Conservation (phyloP, 2,113 vertebrate species). For the Monopterus albus region DNA sequence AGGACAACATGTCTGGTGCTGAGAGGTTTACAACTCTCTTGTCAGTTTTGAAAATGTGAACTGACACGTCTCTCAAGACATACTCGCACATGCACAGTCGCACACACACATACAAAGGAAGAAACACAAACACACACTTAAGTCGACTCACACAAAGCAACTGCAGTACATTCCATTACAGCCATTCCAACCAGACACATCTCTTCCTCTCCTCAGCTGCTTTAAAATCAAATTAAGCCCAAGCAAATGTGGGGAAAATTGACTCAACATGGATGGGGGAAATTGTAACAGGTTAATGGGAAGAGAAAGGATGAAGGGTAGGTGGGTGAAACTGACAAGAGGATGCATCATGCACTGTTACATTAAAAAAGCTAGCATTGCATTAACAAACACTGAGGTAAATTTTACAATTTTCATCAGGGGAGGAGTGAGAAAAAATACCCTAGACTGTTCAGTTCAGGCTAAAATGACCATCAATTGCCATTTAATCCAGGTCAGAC, state of each 20-base stretch:
- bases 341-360: background rate
- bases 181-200: constrained; percentile 16
- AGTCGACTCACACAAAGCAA: background rate
- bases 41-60: constrained; percentile 29
- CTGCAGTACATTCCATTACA: constrained; percentile 22
- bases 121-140: background rate
- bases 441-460: background rate
- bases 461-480: background rate
- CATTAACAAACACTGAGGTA: background rate
- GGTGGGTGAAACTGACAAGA: background rate
- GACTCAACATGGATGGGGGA: background rate
- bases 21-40: constrained; percentile 18
- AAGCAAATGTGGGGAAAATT: constrained; percentile 5
- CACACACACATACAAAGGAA: background rate
- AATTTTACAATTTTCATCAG: too few relatives aligned
- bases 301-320: background rate
- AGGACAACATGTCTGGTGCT: background rate
- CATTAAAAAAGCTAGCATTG: background rate
- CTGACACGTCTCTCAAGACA: constrained; percentile 24
- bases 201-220: constrained; percentile 31
- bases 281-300: constrained; percentile 17
- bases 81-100: background rate
- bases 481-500: background rate
- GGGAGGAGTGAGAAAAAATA: background rate
- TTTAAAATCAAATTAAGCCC: constrained; percentile 53